Conservation (phyloP, 1,140 invertebrate genomes). For the Pseudomyrmex pallidus region DNA sequence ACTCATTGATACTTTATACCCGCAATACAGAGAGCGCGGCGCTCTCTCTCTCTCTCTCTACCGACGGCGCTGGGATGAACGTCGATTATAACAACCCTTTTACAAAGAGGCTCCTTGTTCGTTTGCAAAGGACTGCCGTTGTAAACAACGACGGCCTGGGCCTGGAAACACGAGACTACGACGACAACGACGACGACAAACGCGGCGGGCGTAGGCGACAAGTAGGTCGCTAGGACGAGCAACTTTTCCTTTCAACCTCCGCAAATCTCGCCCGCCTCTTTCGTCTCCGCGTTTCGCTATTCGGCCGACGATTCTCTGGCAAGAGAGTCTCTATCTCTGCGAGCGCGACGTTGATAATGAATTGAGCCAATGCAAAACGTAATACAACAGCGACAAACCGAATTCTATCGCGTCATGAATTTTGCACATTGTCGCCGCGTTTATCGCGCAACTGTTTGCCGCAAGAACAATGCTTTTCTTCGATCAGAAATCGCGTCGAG, state of each 20-base stretch:
- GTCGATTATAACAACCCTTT: slow-evolving; percentile 68
- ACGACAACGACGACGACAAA: slow-evolving; percentile 47
- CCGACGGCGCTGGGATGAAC: not conserved
- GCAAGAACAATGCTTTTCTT: not conserved
- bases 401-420: slow-evolving; percentile 46
- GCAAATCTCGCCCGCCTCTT: slow-evolving; percentile 14
- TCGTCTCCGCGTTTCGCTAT: slow-evolving; percentile 17
- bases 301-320: slow-evolving; percentile 44
- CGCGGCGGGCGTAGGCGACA: slow-evolving; percentile 53
- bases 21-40: slow-evolving; percentile 17
- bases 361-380: slow-evolving; percentile 32
- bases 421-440: slow-evolving; percentile 24
- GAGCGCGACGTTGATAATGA: slow-evolving; percentile 39
- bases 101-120: slow-evolving; percentile 61
- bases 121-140: slow-evolving; percentile 62
- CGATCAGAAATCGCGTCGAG: not conserved
- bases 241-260: slow-evolving; percentile 71
- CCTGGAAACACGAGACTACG: slow-evolving; percentile 31
- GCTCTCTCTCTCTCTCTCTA: no score
- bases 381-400: slow-evolving; percentile 1
- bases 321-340: not conserved
- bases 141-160: slow-evolving; percentile 64
- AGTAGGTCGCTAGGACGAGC: slow-evolving; percentile 66
- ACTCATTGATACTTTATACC: slow-evolving; percentile 46
- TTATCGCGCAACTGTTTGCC: slow-evolving; percentile 39